Evolutionary conservation across 2,113 vertebrate genomes (phyloP).

Genomic region (Cololabis saira): DNA sequence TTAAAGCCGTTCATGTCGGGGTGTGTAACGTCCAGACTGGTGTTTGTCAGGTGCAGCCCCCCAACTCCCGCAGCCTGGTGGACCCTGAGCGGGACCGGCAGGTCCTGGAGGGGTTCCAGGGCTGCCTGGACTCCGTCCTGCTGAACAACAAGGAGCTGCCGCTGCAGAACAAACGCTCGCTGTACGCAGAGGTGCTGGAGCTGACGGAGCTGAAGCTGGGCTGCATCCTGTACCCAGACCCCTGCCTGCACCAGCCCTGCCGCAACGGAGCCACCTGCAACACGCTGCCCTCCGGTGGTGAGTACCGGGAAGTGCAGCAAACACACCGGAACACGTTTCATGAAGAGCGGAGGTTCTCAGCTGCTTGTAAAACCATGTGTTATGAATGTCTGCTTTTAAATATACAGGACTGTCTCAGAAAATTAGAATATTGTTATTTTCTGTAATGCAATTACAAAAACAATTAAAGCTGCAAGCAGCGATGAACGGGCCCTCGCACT

Average conservation of each 20-base stretch:
- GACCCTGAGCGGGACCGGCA: constrained; percentile 84
- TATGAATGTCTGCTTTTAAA: no score
- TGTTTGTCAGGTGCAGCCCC: constrained; percentile 86
- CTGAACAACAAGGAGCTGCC: constrained; percentile 93
- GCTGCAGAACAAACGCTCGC: constrained; percentile 94
- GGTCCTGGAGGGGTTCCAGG: constrained; percentile 92
- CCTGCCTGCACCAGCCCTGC: constrained; percentile 89
- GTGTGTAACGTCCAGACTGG: background rate
- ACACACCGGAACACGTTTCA: background rate
- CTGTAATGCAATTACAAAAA: no score
- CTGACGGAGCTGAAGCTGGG: constrained; percentile 93
- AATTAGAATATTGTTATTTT: no score
- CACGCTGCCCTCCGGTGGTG: constrained; percentile 91
- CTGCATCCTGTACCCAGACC: constrained; percentile 92
- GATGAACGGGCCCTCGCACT: no score
- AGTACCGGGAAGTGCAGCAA: constrained; percentile 44
- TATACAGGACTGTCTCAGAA: no score
- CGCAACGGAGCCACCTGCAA: constrained; percentile 90
- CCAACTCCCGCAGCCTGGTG: constrained; percentile 83
- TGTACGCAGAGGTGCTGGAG: constrained; percentile 93
- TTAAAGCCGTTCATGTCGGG: background rate
- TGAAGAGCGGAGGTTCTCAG: no score
- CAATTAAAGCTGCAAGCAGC: no score
- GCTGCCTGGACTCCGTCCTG: constrained; percentile 93
- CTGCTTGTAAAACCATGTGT: no score